Base-by-base conservation (phyloP, 2,113 vertebrate species). In the Herpetotheres cachinnans region DNA sequence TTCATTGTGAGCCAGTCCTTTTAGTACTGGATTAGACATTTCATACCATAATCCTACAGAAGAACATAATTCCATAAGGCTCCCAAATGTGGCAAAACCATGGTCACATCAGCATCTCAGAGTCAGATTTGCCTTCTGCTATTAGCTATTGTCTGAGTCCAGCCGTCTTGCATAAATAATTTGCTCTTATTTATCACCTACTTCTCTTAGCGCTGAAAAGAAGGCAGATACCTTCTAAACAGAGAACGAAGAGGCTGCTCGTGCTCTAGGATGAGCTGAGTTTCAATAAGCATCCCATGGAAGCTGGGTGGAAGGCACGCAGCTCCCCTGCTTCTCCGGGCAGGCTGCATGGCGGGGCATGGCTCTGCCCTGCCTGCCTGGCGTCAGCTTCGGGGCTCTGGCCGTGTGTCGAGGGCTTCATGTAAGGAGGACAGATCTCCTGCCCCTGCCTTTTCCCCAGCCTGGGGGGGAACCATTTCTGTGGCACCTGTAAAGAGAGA, bases 341-440 rank as follows among this genome's bases (percentile, higher is more conserved):
- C 14, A 50, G 22, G 9, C 1, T 0, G 10, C 24, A 2, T 8
- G 24, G 34, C 7, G 1, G n/a, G 26, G 15, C 66, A 27, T 1
- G 20, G 65, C 55, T 50, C 55, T 62, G 69, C 50, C 69, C 63
- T 56, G 34, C 36, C 49, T 54, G 88, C 73, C 16, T 36, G 40
- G 10, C 19, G 22, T 11, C 36, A 47, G 58, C 42, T 42, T 18
- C 32, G 54, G 47, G 21, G 18, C 17, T 42, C 42, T 34, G 30
- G 32, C 42, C 0, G 0, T 7, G 9, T 1, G 1, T 9, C 21
- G 29, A 32, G 32, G 16, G 14, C 61, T 80, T 50, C 27, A 1
- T 11, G 11, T 21, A 8, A 40, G 50, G 17, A 24, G 56, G 9
- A 27, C 38, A n/a, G 6, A 15, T n/a, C 52, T 87, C 44, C 66